A percentile compares a stretch with the other conserved stretches of the same genome.
Evolutionary conservation across 2,797 vertebrate genomes (phyloP).

Genomic region (Chromobotia macracanthus): DNA sequence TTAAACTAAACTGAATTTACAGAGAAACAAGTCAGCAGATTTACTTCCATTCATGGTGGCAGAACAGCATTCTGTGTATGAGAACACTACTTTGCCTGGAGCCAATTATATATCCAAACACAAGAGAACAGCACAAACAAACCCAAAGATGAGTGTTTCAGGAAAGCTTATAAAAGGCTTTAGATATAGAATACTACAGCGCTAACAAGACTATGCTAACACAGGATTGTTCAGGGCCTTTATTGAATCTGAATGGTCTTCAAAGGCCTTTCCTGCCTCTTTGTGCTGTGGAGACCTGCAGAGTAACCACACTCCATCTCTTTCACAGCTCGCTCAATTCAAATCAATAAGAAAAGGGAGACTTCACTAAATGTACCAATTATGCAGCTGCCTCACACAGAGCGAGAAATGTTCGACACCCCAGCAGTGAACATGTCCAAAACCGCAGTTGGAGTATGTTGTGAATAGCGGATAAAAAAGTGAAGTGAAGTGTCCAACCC

Average conservation of each 20-base stretch:
- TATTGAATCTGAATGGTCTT: slow-evolving; percentile 54
- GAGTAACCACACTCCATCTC: slow-evolving; percentile 59
- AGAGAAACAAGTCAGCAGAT: slow-evolving; percentile 64
- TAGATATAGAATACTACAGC: slow-evolving; percentile 45
- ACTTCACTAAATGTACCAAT: slow-evolving; percentile 59
- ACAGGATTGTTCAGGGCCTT: slow-evolving; percentile 45
- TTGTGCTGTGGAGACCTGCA: slow-evolving; percentile 58
- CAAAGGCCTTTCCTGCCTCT: slow-evolving; percentile 55
- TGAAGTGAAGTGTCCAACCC: slow-evolving; percentile 45
- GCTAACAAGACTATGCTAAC: slow-evolving; percentile 58
- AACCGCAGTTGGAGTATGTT: slow-evolving; percentile 39
- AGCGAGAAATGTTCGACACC: slow-evolving; percentile 51
- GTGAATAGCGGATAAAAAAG: slow-evolving; percentile 50
- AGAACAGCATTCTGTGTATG: slow-evolving; percentile 20
- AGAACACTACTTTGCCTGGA: slow-evolving; percentile 24
- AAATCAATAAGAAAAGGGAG: slow-evolving; percentile 52
- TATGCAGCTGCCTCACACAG: slow-evolving; percentile 58
- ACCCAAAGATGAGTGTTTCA: slow-evolving; percentile 48
- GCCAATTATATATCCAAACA: slow-evolving; percentile 32
- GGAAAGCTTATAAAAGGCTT: slow-evolving; percentile 22
- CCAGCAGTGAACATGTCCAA: slow-evolving; percentile 48
- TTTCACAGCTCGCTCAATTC: slow-evolving; percentile 51
- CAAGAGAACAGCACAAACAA: slow-evolving; percentile 22
- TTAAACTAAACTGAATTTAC: slow-evolving; percentile 56
- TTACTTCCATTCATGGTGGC: slow-evolving; percentile 9